phyloP scores from a whole-genome alignment of 2,797 vertebrate genomes.

The Rhinogobio ventralis region DNA sequence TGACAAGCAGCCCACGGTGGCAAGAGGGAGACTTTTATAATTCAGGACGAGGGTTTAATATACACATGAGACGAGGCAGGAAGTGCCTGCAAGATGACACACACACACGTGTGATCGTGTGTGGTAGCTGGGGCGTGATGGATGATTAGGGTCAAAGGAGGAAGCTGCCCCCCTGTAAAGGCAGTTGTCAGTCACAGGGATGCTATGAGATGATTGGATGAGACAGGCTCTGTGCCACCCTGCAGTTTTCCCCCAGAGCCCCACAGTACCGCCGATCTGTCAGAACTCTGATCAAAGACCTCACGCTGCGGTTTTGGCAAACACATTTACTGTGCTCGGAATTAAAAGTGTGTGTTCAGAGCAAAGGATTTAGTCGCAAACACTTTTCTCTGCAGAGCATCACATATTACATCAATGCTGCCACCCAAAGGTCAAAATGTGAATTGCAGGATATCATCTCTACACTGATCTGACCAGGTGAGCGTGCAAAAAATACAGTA shows the following conservation, averaged over 20 bases:
- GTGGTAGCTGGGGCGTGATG: neutral
- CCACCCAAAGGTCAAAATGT: slow-evolving; percentile 40
- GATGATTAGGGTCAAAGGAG: slow-evolving; percentile 32
- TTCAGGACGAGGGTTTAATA: slow-evolving; percentile 21
- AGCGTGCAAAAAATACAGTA: neutral
- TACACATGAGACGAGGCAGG: neutral
- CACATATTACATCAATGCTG: slow-evolving; percentile 24
- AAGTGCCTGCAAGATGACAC: slow-evolving; percentile 11
- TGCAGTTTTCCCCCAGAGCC: slow-evolving; percentile 32
- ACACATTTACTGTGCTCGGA: slow-evolving; percentile 19
- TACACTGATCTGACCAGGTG: neutral
- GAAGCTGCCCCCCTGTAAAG: slow-evolving; percentile 16
- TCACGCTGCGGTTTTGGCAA: neutral
- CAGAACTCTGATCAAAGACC: slow-evolving; percentile 13
- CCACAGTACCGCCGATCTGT: slow-evolving; percentile 52
- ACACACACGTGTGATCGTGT: neutral
- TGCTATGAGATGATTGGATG: slow-evolving; percentile 26
- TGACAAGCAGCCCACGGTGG: slow-evolving; percentile 1
- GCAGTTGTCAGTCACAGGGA: slow-evolving; percentile 49
- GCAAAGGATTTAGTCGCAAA: slow-evolving; percentile 17
- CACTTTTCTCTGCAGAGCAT: slow-evolving; percentile 28
- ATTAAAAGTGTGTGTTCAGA: slow-evolving; percentile 30
- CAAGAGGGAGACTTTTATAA: slow-evolving; percentile 6
- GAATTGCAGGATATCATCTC: neutral
- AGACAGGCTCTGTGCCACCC: slow-evolving; percentile 38